Conservation (phyloP, 1,140 invertebrate genomes). For the Diplogasteroides magnus region DNA sequence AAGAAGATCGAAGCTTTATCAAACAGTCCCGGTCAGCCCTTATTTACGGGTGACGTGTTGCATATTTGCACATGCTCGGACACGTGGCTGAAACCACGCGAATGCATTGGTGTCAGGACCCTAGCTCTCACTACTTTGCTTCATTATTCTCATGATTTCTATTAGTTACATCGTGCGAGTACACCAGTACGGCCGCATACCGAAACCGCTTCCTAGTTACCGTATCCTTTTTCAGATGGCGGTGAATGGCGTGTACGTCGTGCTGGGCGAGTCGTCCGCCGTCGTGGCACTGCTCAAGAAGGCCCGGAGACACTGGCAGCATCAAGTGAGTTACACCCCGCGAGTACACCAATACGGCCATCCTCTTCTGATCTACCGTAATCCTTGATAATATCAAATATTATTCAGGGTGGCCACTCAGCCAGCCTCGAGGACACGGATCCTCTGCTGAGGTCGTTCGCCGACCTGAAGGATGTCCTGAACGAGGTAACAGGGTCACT, state of each 20-base stretch:
- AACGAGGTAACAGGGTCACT: conserved; percentile 19
- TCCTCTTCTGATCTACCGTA: conserved; percentile 4
- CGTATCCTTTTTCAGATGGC: conserved; percentile 22
- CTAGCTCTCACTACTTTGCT: too few species aligned
- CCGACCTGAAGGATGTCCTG: conserved; percentile 34
- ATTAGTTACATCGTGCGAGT: too few species aligned
- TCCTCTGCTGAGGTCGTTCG: conserved; percentile 33
- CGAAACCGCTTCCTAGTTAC: neutral
- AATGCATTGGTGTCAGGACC: too few species aligned
- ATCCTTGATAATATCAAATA: conserved; percentile 17
- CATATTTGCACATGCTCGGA: too few species aligned
- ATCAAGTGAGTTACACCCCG: neutral
- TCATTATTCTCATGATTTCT: too few species aligned
- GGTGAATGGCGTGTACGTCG: conserved; percentile 38
- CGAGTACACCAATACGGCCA: too few species aligned
- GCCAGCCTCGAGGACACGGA: conserved; percentile 27
- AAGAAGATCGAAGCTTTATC: too few species aligned
- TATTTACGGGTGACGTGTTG: too few species aligned
- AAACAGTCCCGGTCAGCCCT: too few species aligned
- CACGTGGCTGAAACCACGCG: too few species aligned
- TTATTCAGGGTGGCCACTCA: conserved; percentile 16
- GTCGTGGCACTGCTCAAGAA: conserved; percentile 35
- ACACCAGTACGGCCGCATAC: too few species aligned
- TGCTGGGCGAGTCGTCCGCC: conserved; percentile 32
- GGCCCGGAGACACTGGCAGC: conserved; percentile 20